Evolutionary conservation across 2,797 vertebrate genomes (phyloP).

Genomic region (Melanotaenia maccullochi): DNA sequence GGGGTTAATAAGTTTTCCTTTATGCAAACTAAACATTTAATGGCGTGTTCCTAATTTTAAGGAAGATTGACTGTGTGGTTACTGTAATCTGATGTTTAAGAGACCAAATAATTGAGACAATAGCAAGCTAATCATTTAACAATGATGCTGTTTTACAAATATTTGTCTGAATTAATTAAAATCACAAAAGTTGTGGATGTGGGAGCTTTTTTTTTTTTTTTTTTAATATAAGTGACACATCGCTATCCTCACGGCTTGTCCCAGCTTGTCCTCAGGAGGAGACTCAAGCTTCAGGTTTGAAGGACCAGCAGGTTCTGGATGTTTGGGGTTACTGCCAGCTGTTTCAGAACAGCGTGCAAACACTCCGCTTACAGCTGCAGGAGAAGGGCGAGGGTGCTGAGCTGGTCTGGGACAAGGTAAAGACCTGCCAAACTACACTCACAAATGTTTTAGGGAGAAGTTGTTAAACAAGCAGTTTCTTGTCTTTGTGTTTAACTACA

Average conservation of each 20-base stretch:
- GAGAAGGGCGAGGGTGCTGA: conserved; percentile 91
- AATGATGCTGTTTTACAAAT: too few species aligned
- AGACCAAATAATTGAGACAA: too few species aligned
- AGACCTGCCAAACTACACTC: not conserved
- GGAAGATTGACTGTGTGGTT: too few species aligned
- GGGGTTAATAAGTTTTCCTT: too few species aligned
- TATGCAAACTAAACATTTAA: too few species aligned
- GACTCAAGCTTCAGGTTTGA: conserved; percentile 81
- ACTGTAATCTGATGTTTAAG: too few species aligned
- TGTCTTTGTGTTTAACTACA: not conserved
- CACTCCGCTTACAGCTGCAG: conserved; percentile 87
- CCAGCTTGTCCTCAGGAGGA: conserved; percentile 82
- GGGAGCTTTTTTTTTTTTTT: not conserved
- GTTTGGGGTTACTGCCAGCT: conserved; percentile 89
- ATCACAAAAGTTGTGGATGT: too few species aligned
- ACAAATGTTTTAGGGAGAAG: not conserved
- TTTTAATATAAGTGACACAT: not conserved
- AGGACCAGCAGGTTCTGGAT: conserved; percentile 95
- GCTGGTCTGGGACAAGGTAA: conserved; percentile 97
- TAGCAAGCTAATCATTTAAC: too few species aligned
- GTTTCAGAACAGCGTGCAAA: conserved; percentile 92
- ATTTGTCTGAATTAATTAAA: too few species aligned
- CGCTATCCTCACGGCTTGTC: not conserved
- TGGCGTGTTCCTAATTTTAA: too few species aligned
- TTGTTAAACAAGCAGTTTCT: not conserved